Evolutionary conservation across 1,140 invertebrate genomes (phyloP).

Genomic region (Callitettix versicolor): DNA sequence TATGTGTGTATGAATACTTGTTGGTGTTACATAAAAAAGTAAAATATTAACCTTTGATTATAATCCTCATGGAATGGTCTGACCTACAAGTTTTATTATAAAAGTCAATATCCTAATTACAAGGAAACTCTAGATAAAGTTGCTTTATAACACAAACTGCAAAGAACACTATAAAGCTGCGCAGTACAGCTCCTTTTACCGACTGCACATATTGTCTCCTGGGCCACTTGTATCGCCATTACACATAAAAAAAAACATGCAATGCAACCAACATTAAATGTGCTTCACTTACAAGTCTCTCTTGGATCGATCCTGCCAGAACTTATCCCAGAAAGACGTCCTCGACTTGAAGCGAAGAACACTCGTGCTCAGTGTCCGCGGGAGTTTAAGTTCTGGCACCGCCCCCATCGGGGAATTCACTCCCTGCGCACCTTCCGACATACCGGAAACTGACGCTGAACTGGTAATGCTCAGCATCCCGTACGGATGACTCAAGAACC

Average conservation of each 20-base stretch:
- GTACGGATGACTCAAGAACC: slow-evolving; percentile 20
- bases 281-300: slow-evolving; percentile 48
- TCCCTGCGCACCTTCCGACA: slow-evolving; percentile 22
- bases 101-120: too few relatives aligned
- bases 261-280: background rate
- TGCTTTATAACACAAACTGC: too few relatives aligned
- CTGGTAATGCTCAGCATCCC: slow-evolving; percentile 20
- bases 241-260: background rate
- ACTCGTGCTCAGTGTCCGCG: slow-evolving; percentile 66
- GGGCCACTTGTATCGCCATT: background rate
- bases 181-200: too few relatives aligned
- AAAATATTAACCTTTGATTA: too few relatives aligned
- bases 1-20: too few relatives aligned
- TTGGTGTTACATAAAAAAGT: too few relatives aligned
- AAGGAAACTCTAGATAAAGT: too few relatives aligned
- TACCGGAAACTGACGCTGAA: slow-evolving; percentile 25
- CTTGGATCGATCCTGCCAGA: slow-evolving; percentile 55
- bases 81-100: too few relatives aligned
- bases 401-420: slow-evolving; percentile 33
- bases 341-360: slow-evolving; percentile 60
- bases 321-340: slow-evolving; percentile 71
- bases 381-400: slow-evolving; percentile 40
- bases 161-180: too few relatives aligned
- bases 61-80: too few relatives aligned
- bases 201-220: too few relatives aligned